Conservation (phyloP, 2,113 vertebrate genomes). For the Calyptommatus sinebrachiatus region DNA sequence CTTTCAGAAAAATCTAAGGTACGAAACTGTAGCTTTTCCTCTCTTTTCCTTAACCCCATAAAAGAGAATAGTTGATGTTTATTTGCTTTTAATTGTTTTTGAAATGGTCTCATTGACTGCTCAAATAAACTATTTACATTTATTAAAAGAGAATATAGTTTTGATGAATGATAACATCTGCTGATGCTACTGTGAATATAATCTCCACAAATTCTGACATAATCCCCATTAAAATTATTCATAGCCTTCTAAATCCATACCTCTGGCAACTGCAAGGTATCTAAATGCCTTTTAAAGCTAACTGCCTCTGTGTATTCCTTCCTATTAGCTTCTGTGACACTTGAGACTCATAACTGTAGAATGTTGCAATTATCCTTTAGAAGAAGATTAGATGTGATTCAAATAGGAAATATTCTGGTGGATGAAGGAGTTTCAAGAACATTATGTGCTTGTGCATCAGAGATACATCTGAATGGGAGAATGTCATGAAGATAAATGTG, state of each 20-base stretch:
- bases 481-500: constrained; percentile 29
- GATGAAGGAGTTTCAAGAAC: not conserved
- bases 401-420: constrained; percentile 26
- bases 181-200: constrained; percentile 1
- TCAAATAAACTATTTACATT: too few species aligned
- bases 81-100: too few species aligned
- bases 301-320: not conserved
- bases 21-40: not conserved
- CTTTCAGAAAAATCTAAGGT: constrained; percentile 1
- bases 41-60: constrained; percentile 19
- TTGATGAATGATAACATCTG: constrained; percentile 36
- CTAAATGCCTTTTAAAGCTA: constrained; percentile 1
- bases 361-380: constrained; percentile 11
- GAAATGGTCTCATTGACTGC: too few species aligned
- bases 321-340: constrained; percentile 6
- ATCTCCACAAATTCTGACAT: constrained; percentile 11
- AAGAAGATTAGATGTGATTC: constrained; percentile 3
- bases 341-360: constrained; percentile 22
- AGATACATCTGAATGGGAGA: constrained; percentile 8
- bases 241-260: not conserved
- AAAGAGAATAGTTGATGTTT: not conserved
- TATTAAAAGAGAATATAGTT: constrained; percentile 21
- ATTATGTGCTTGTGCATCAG: constrained; percentile 29
- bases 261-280: constrained; percentile 13
- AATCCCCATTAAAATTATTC: constrained; percentile 20